Conservation (phyloP, 2,888 invertebrate species). For the Nebria brevicollis region DNA sequence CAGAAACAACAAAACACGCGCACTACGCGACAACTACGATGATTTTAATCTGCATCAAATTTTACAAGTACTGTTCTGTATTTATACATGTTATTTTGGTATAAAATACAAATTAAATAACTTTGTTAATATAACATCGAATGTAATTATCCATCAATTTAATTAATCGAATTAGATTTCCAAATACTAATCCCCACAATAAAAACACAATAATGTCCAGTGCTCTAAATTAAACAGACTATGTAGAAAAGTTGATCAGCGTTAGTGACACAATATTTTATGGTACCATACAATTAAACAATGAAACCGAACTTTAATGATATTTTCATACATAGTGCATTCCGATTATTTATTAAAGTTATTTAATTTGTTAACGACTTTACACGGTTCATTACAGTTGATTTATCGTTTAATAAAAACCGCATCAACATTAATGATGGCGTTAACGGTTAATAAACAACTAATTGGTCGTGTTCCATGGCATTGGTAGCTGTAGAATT, state of each 20-base stretch:
- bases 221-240: background rate
- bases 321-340: background rate
- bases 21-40: background rate
- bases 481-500: slow-evolving; percentile 19
- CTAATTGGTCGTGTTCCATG: slow-evolving; percentile 40
- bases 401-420: slow-evolving; percentile 47
- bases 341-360: slow-evolving; percentile 37
- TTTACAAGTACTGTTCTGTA: background rate
- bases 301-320: background rate
- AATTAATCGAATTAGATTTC: background rate
- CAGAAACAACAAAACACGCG: slow-evolving; percentile 4
- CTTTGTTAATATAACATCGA: no score
- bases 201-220: background rate
- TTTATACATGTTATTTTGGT: background rate
- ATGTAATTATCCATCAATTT: background rate
- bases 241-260: background rate
- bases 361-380: slow-evolving; percentile 45
- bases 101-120: no score
- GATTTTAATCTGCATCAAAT: slow-evolving; percentile 12
- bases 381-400: slow-evolving; percentile 39
- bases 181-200: background rate
- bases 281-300: background rate
- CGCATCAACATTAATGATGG: slow-evolving; percentile 43
- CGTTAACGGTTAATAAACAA: slow-evolving; percentile 47
- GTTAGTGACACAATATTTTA: background rate